phyloP scores from a whole-genome alignment of 2,113 vertebrate species.

The Psammodynastes pulverulentus region DNA sequence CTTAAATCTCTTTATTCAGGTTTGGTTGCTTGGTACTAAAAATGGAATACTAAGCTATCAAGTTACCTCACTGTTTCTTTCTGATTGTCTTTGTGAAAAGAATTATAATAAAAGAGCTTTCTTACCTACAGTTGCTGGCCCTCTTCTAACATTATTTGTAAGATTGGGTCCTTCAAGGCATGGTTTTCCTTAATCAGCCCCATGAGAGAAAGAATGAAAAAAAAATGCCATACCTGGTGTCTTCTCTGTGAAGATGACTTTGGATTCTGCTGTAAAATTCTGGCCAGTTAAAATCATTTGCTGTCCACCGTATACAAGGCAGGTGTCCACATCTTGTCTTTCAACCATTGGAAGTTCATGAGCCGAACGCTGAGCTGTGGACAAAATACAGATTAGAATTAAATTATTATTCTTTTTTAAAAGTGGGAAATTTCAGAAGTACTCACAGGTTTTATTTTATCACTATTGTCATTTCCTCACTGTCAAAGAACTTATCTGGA shows the following conservation, averaged over 20 bases:
- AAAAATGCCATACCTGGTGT: slow-evolving; percentile 79
- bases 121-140: not conserved
- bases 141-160: not conserved
- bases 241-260: slow-evolving; percentile 94
- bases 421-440: slow-evolving; percentile 61
- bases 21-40: not conserved
- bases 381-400: slow-evolving; percentile 59
- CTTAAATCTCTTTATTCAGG: not conserved
- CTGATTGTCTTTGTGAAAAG: not conserved
- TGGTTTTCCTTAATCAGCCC: not conserved
- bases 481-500: slow-evolving; percentile 58
- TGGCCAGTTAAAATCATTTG: slow-evolving; percentile 97
- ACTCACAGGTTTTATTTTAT: slow-evolving; percentile 59
- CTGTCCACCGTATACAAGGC: slow-evolving; percentile 91
- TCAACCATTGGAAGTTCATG: slow-evolving; percentile 98
- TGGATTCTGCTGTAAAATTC: slow-evolving; percentile 96
- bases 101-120: not conserved
- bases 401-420: slow-evolving; percentile 53
- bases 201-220: not conserved
- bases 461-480: slow-evolving; percentile 54
- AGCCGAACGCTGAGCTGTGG: slow-evolving; percentile 91
- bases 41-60: not conserved
- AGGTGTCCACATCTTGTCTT: slow-evolving; percentile 91
- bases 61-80: not conserved
- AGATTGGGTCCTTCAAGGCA: not conserved